Percentiles rank a stretch among this genome's conserved stretches.
These are phyloP conservation scores for Mesaphorura yosii DNA, from an alignment of 1,140 invertebrate species.

Conservation along the genomic window DNA sequence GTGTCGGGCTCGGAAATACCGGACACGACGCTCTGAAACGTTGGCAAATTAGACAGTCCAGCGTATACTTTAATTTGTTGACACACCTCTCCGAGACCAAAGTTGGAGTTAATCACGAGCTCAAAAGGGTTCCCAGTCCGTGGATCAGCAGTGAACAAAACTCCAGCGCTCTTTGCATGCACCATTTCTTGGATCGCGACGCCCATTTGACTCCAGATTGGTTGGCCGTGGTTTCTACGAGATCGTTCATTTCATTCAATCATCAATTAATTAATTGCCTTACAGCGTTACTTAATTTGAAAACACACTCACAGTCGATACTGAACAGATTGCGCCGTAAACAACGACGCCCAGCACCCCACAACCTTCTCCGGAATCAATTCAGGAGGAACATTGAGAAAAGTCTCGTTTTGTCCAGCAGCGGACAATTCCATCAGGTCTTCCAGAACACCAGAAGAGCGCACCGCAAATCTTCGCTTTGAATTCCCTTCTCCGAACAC, in stretches of 20 bases:
- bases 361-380: slow-evolving; percentile 48
- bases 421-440: slow-evolving; percentile 62
- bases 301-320: slow-evolving; percentile 49
- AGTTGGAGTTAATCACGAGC: slow-evolving; percentile 63
- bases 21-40: slow-evolving; percentile 59
- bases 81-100: slow-evolving; percentile 62
- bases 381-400: slow-evolving; percentile 48
- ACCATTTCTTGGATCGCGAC: slow-evolving; percentile 75
- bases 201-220: slow-evolving; percentile 52
- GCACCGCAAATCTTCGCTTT: slow-evolving; percentile 40
- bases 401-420: slow-evolving; percentile 73
- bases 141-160: slow-evolving; percentile 68
- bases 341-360: slow-evolving; percentile 69
- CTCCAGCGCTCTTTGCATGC: slow-evolving; percentile 55
- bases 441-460: slow-evolving; percentile 59
- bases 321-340: slow-evolving; percentile 56
- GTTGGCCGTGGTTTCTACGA: slow-evolving; percentile 51
- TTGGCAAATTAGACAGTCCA: background rate
- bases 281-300: too few species aligned
- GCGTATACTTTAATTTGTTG: background rate
- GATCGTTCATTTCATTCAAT: too few species aligned
- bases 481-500: slow-evolving; percentile 29
- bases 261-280: too few species aligned
- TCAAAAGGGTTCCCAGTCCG: slow-evolving; percentile 50
- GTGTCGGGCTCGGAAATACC: slow-evolving; percentile 61